A percentile compares a stretch with the other conserved stretches of the same genome.
Conservation (phyloP, 1,140 invertebrate genomes). For the Bombus consobrinus region DNA sequence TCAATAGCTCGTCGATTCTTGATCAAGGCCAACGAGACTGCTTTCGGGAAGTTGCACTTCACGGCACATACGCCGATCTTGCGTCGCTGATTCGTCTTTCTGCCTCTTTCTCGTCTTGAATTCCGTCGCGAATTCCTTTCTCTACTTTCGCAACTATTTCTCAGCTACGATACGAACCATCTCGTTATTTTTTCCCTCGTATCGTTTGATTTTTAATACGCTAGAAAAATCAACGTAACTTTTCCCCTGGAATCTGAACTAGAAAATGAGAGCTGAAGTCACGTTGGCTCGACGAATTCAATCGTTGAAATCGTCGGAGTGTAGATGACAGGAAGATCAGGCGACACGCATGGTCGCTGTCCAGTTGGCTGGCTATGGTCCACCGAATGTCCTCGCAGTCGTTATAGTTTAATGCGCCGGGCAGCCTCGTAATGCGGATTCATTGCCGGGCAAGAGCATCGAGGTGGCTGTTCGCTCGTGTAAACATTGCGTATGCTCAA, state of each 20-base stretch:
- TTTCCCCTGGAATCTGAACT: too few relatives aligned
- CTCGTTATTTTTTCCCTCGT: not conserved
- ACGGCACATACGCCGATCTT: slow-evolving; percentile 66
- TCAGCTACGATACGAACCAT: not conserved
- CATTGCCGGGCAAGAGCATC: slow-evolving; percentile 68
- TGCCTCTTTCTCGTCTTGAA: slow-evolving; percentile 9
- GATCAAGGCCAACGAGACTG: slow-evolving; percentile 24
- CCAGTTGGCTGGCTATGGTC: slow-evolving; percentile 55
- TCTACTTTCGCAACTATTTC: not conserved
- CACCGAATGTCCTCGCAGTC: slow-evolving; percentile 69
- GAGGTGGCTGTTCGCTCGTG: slow-evolving; percentile 71
- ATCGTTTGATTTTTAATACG: too few relatives aligned
- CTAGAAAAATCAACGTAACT: too few relatives aligned
- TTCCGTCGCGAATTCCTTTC: not conserved
- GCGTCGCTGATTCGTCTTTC: slow-evolving; percentile 41
- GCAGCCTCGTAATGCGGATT: slow-evolving; percentile 75
- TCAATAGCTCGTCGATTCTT: slow-evolving; percentile 51
- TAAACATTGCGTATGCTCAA: slow-evolving; percentile 69
- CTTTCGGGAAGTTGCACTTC: slow-evolving; percentile 60
- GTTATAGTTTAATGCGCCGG: slow-evolving; percentile 78
- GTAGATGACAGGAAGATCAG: not conserved
- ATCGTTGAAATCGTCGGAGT: not conserved
- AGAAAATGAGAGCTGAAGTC: not conserved
- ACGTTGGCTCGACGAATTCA: not conserved
- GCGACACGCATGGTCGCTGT: not conserved